Percentiles rank a stretch among this genome's conserved stretches.
Conservation (phyloP, 2,797 vertebrate species). For the Odontamblyopus lacepedii region DNA sequence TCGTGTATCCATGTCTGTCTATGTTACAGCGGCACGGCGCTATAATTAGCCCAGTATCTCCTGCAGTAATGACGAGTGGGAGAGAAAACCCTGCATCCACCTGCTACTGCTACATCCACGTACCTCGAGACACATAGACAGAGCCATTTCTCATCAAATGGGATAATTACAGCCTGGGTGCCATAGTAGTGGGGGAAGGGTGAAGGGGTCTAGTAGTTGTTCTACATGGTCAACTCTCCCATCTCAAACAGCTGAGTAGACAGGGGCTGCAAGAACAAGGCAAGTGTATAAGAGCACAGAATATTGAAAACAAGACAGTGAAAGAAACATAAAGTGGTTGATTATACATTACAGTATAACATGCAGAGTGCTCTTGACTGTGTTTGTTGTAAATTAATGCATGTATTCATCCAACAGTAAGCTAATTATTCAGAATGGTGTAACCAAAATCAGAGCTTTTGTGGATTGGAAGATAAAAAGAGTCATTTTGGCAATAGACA, state of each 20-base stretch:
- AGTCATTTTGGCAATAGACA: neutral
- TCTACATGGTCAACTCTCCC: constrained; percentile 39
- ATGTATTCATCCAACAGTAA: constrained; percentile 1
- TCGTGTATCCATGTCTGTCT: constrained; percentile 47
- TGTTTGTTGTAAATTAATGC: constrained; percentile 2
- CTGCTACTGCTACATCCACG: constrained; percentile 24
- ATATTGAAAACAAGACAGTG: neutral
- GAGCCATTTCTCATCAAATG: constrained; percentile 51
- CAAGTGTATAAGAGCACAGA: constrained; percentile 34
- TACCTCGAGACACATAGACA: constrained; percentile 33
- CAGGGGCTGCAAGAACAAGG: constrained; percentile 29
- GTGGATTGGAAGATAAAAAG: neutral
- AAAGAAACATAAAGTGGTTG: constrained; percentile 1
- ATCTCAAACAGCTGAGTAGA: constrained; percentile 33
- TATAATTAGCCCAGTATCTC: constrained; percentile 70
- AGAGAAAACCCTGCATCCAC: constrained; percentile 50
- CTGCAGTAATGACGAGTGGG: constrained; percentile 57
- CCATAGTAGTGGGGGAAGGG: constrained; percentile 27
- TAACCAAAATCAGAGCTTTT: neutral
- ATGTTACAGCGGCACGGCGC: constrained; percentile 45
- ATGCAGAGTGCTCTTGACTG: neutral
- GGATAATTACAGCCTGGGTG: constrained; percentile 61
- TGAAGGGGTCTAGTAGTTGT: constrained; percentile 44
- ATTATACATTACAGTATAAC: neutral
- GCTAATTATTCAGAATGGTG: constrained; percentile 4